Evolutionary conservation across 2,888 invertebrate species (phyloP), one percentile per base, ranked within the genome.

Genomic region (Cryptophagus acutangulus): DNA sequence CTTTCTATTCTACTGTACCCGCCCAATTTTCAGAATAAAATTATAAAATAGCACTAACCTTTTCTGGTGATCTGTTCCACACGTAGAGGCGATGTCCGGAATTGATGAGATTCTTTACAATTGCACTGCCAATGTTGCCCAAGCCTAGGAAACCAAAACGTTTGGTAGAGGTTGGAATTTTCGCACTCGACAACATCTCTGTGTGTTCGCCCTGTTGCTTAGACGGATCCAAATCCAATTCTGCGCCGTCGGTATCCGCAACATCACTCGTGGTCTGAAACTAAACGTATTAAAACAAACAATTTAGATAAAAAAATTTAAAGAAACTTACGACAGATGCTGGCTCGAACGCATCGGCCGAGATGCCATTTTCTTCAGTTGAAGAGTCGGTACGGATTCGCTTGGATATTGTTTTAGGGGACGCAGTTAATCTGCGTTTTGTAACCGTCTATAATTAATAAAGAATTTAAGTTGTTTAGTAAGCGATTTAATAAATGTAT

Each of bases 91-190:
- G 86, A 66, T 96, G 95, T 0, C 94, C 94, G 2, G 93, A 91
- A 69, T 88, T 86, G 59, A 95, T 80, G 38, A 96, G 77, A 69
- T 95, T 95, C 76, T 92, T 93, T 12, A 95, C 93, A 63, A 96
- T 88, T 16, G 92, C 92, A 44, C 87, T 82, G 35, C 95, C 95
- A 88, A 96, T 95, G 63, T 90, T 89, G 40, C 95, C 95, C 18
- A 96, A 77, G 0, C 96, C 96, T 17, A 96, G 80, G 71, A 96
- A 95, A 17, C 96, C 96, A 66, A 96, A 94, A 62, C 84, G 87
- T 70, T 87, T 78, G 49, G 78, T 78, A 14, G 93, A 90, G 1
- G 95, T 86, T 45, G 79, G 80, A 51, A 94, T n/a, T 20, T 20
- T 20, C 6, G 6, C 24, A 20, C n/a, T n/a, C n/a, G n/a, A n/a